Base-by-base conservation (phyloP, 2,888 invertebrate genomes). In the Fragum whitleyi region DNA sequence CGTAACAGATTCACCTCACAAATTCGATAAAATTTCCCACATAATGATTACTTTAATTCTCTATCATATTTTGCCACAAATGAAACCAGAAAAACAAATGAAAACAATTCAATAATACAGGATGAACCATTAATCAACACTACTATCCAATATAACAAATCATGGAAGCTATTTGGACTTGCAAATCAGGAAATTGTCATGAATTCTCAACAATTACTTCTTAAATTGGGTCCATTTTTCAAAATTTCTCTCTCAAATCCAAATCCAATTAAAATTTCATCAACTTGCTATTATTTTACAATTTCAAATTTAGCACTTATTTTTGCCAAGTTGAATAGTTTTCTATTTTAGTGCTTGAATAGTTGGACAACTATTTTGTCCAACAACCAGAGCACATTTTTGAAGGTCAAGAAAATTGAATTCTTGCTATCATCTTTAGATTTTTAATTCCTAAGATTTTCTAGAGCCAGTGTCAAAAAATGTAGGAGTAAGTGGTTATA, bases 211-310 rank as follows among this genome's bases (percentile, higher is more conserved):
- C 65, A 39, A 39, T 65, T 42, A 65, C 32, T n/a, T 65, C 36
- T 42, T 9, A 65, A 65, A 65, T 42, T 65, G 65, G 42, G 42
- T 9, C 65, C 42, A 39, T 39, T 65, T 65, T 42, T 65, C 65
- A 65, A 21, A 61, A 29, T 61, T 61, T 61, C 32, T 32, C 9
- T 19, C 32, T 32, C 32, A 61, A 9, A 16, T 61, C 19, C n/a
- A 5, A 9, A 29, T 61, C 32, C 32, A 32, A 32, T 61, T 61
- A 61, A 29, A 29, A 61, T 29, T 61, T 61, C 61, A 61, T 28
- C 47, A 47, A 47, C 47, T 47, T 5, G 16, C 47, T 47, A 47
- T 47, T 47, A 47, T 47, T 47, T 47, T 47, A 9, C 5, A 47
- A 47, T 47, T 47, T 47, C 47, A 47, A 47, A 47, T 47, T 47